These are phyloP conservation scores for Drosophila histrio DNA, from an alignment of 2,888 invertebrate genomes.

Conservation along the genomic window DNA sequence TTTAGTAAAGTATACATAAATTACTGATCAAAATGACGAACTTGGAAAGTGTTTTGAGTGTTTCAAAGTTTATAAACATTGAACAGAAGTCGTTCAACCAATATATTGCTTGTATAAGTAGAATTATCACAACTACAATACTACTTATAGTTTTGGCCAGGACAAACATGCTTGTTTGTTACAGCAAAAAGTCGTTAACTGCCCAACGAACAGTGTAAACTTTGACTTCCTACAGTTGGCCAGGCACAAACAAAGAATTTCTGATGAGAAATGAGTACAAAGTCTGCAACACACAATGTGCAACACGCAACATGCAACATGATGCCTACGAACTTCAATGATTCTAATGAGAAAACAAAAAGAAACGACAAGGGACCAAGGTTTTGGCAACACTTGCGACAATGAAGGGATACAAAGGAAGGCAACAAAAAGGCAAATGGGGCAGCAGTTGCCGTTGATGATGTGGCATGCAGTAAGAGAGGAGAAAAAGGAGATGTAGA, in stretches of 20 bases:
- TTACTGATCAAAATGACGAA: background rate
- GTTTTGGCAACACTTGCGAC: constrained; percentile 32
- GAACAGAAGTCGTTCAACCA: background rate
- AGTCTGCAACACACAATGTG: constrained; percentile 37
- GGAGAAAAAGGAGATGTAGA: background rate
- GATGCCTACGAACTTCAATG: constrained; percentile 32
- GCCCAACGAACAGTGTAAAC: constrained; percentile 55
- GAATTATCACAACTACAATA: constrained; percentile 9
- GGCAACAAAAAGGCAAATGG: constrained; percentile 14
- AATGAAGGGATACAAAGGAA: constrained; percentile 25
- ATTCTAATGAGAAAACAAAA: constrained; percentile 64
- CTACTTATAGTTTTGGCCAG: constrained; percentile 5
- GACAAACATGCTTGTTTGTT: constrained; percentile 23
- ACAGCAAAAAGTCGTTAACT: constrained; percentile 69
- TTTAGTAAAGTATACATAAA: background rate
- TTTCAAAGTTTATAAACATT: background rate
- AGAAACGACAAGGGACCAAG: constrained; percentile 5
- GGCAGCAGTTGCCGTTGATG: constrained; percentile 24
- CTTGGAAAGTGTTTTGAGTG: background rate
- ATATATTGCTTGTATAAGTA: constrained; percentile 7
- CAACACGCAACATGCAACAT: constrained; percentile 44
- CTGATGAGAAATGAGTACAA: constrained; percentile 60
- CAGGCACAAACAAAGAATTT: constrained; percentile 60
- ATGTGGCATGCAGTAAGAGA: constrained; percentile 7
- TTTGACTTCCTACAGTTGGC: constrained; percentile 61